Base-by-base conservation (phyloP, 2,888 invertebrate genomes). In the Hemithea aestivaria region DNA sequence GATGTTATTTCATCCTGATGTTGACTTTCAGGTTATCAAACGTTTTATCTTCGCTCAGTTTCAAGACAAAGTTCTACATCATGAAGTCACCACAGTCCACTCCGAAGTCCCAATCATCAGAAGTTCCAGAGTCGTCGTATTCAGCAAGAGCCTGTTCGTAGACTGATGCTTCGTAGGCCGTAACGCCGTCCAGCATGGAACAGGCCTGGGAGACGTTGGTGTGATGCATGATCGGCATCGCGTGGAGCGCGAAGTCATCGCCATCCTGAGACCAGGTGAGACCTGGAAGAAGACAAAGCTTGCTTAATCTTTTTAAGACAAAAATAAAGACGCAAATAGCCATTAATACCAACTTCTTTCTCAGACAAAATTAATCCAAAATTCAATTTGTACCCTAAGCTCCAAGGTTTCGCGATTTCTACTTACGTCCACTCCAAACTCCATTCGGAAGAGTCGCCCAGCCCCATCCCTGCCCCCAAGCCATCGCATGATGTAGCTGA, bases 81-180 rank as follows among this genome's bases (percentile, higher is more conserved):
- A 91, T 91, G 63, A 91, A 91, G 58, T 91, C 93, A 0, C 92
- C 92, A 64, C 92, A 93, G 66, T 93, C 93, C 46, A 92, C 90
- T 26, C 92, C 91, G 44, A 90, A 89, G 66, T 92, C 92, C 81
- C 91, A 92, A 55, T 92, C 92, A 55, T 91, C 91, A 1, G 89
- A 87, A 0, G 88, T 75, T 28, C 74, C 72, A 0, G 80, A 73
- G 51, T 90, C 90, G 37, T 89, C 89, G 40, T 90, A 81, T 35
- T 90, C 90, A 0, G 90, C 90, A 4, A 90, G 76, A 1, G 91
- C 90, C 45, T 91, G 90, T 39, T 90, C 91, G 53, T 89, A 85
- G 1, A 80, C 80, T 0, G 84, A 73, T 0, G 90, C 90, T 36
- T 91, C 91, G 66, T 90, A 91, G 2, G 90, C 88, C 9, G 90